These are phyloP conservation scores for Argyresthia goedartella DNA, from an alignment of 2,888 invertebrate species.

Conservation along the genomic window DNA sequence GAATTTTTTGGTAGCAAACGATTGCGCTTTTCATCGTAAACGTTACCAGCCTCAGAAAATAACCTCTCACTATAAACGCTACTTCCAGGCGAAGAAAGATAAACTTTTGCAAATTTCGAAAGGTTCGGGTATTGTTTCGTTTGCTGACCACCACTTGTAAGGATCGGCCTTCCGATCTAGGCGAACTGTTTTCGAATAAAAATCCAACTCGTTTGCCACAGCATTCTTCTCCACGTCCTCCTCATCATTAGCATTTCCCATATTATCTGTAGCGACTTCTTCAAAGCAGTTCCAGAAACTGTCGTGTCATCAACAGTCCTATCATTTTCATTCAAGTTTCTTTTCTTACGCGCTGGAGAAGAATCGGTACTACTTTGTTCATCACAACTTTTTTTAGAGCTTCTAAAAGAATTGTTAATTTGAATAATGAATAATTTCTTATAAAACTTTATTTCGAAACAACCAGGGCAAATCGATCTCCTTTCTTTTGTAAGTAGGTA, in stretches of 20 bases:
- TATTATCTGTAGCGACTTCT: constrained; percentile 16
- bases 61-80: constrained; percentile 3
- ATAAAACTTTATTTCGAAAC: too few species aligned
- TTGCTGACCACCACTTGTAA: constrained; percentile 19
- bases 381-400: too few species aligned
- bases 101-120: constrained; percentile 18
- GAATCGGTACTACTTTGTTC: constrained; percentile 17
- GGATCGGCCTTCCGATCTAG: constrained; percentile 17
- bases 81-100: constrained; percentile 16
- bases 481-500: too few species aligned
- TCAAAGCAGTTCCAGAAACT: constrained; percentile 20
- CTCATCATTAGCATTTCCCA: constrained; percentile 13
- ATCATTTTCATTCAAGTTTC: constrained; percentile 16
- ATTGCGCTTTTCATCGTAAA: too few species aligned
- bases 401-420: too few species aligned
- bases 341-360: constrained; percentile 16
- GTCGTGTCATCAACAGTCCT: constrained; percentile 15
- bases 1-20: too few species aligned
- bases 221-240: constrained; percentile 16
- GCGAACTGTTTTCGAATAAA: constrained; percentile 19
- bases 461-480: too few species aligned
- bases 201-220: constrained; percentile 20
- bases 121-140: constrained; percentile 16
- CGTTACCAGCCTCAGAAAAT: too few species aligned
- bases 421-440: too few species aligned